phyloP scores from a whole-genome alignment of 2,888 invertebrate genomes.

The Cheilosia pagana region DNA sequence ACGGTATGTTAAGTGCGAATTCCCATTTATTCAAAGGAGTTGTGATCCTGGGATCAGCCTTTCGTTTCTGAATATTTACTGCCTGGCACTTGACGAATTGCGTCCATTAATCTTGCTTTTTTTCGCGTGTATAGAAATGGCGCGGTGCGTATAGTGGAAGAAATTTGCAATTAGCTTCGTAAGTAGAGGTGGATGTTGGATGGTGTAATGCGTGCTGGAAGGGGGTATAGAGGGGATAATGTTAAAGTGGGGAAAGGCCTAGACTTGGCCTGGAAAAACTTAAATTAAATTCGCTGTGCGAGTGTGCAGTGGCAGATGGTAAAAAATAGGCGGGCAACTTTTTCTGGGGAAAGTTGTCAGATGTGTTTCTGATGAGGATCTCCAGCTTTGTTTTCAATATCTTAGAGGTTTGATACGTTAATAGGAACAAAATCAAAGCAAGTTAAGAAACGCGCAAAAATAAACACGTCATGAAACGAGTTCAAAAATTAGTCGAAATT shows the following conservation, averaged over 20 bases:
- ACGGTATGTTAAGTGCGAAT: conserved; percentile 79
- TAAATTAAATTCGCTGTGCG: not conserved
- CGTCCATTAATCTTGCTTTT: conserved; percentile 69
- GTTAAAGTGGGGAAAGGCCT: not conserved
- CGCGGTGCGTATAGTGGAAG: conserved; percentile 25
- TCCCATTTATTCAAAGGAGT: conserved; percentile 71
- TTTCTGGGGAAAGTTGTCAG: too few species aligned
- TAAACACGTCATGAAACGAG: too few species aligned
- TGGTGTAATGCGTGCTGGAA: not conserved
- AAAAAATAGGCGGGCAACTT: not conserved
- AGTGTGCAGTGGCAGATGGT: not conserved
- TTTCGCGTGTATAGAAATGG: conserved; percentile 35
- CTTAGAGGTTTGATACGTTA: too few species aligned
- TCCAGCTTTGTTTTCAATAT: too few species aligned
- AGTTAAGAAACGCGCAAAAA: too few species aligned
- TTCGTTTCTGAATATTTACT: conserved; percentile 58
- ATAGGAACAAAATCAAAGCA: too few species aligned
- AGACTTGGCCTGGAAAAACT: not conserved
- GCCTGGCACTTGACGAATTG: conserved; percentile 73
- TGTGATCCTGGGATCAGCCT: conserved; percentile 71
- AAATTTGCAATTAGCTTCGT: conserved; percentile 64
- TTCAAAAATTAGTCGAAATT: too few species aligned
- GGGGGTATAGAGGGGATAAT: not conserved
- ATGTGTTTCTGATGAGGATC: too few species aligned
- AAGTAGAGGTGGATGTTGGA: not conserved